A percentile compares a stretch with the other conserved stretches of the same genome.
phyloP scores from a whole-genome alignment of 2,888 invertebrate species.

The Marasmarcha lunaedactyla region DNA sequence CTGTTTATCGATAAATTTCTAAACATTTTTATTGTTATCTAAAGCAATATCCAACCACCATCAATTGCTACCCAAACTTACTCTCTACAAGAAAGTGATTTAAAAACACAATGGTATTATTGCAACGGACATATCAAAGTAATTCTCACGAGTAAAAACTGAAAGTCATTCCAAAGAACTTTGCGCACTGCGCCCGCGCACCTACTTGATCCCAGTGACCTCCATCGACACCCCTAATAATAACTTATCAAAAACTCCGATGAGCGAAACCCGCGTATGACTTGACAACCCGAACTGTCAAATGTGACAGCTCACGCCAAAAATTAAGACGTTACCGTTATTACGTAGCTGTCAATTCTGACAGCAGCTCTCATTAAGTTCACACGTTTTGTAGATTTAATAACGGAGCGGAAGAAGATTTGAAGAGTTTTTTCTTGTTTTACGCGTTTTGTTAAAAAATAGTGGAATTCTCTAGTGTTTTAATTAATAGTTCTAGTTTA shows the following conservation, averaged over 20 bases:
- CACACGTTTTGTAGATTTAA: slow-evolving; percentile 49
- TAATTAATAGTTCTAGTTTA: not conserved
- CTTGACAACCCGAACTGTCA: slow-evolving; percentile 34
- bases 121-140: too few relatives aligned
- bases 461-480: not conserved
- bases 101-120: too few relatives aligned
- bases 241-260: slow-evolving; percentile 39
- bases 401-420: slow-evolving; percentile 33
- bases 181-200: not conserved
- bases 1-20: too few relatives aligned
- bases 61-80: too few relatives aligned
- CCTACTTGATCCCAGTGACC: not conserved
- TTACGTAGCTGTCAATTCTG: slow-evolving; percentile 36
- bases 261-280: slow-evolving; percentile 43
- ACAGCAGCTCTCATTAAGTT: slow-evolving; percentile 53
- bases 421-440: not conserved
- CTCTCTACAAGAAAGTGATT: too few relatives aligned
- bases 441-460: not conserved
- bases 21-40: too few relatives aligned
- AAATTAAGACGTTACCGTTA: slow-evolving; percentile 43
- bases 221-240: slow-evolving; percentile 43
- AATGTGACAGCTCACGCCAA: slow-evolving; percentile 35
- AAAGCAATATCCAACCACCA: too few relatives aligned
- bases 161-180: not conserved
- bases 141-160: not conserved